Evolutionary conservation across 1,140 invertebrate species (phyloP).

Genomic region (Berghia stephanieae): DNA sequence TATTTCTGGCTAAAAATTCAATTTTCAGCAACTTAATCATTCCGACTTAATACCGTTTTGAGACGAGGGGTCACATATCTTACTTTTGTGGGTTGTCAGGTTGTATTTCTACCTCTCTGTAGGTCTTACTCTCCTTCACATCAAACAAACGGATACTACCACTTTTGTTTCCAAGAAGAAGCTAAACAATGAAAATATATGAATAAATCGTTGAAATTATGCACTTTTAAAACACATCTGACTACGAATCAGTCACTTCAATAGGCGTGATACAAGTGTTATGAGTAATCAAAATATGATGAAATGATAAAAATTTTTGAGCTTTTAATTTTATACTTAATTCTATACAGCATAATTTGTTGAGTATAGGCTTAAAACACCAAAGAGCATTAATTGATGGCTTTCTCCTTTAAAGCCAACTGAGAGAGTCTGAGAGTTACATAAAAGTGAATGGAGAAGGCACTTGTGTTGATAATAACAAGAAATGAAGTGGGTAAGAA

Average conservation of each 20-base stretch:
- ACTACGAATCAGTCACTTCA: neutral
- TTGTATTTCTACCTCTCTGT: constrained; percentile 71
- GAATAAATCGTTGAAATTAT: neutral
- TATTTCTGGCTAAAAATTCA: neutral
- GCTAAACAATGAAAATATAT: constrained; percentile 53
- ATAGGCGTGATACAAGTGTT: neutral
- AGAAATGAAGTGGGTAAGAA: too few species aligned
- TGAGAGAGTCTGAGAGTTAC: too few species aligned
- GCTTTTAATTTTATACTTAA: too few species aligned
- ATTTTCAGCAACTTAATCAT: neutral
- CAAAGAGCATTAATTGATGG: too few species aligned
- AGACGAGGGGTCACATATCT: neutral
- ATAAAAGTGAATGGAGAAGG: too few species aligned
- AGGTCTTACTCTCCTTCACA: constrained; percentile 73
- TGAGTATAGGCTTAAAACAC: too few species aligned
- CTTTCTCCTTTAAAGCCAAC: too few species aligned
- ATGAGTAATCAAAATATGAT: neutral
- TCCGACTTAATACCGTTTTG: neutral
- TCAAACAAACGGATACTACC: constrained; percentile 75
- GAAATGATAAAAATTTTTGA: neutral
- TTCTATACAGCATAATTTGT: too few species aligned
- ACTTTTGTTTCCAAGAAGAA: constrained; percentile 73
- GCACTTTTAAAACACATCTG: neutral
- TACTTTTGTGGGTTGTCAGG: constrained; percentile 27
- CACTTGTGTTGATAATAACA: too few species aligned